Base-by-base conservation (phyloP, 2,888 invertebrate species). In the Patella pellucida region DNA sequence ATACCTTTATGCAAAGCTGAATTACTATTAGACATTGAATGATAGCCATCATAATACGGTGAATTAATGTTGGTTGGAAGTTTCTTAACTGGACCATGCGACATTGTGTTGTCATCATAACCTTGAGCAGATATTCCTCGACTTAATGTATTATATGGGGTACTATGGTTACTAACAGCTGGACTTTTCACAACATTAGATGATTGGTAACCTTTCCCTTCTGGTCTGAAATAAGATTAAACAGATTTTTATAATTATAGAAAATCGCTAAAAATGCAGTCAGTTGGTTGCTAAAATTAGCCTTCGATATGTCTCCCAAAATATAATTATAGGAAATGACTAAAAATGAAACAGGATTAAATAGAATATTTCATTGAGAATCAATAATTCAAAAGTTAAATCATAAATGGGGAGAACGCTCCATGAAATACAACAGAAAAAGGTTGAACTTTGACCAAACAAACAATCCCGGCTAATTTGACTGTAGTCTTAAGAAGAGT, bases 71-170 rank as follows among this genome's bases (percentile, higher is more conserved):
- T 69, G 41, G 51, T 23, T 69, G 41, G 62, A 15, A 69, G 80
- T 69, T 78, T 71, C 14, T 74, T 78, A 31, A 80, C 68, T 68
- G 82, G 81, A n/a, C 85, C 80, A 41, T 85, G 81, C 15, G 85
- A 81, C 75, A 88, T 69, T 11, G 88, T 88, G 75, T 82, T 85
- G 76, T 88, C 88, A 78, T 87, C 87, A 76, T 87, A 88, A 68
- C 88, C 88, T 71, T 87, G 88, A 69, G 84, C 85, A 67, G 84
- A 83, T 68, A 85, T 85, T 19, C 86, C 87, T 62, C 88, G 81
- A 73, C 82, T 86, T 73, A 88, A 83, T 0, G 88, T 88, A 80
- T 84, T 87, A 80, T 87, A 86, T 12, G 85, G 84, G 0, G 85
- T 85, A n/a, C 82, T 81, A 69, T 82, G 79, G 68, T 83, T 84